phyloP scores from a whole-genome alignment of 2,888 invertebrate genomes.

The Hoplodrina ambigua region DNA sequence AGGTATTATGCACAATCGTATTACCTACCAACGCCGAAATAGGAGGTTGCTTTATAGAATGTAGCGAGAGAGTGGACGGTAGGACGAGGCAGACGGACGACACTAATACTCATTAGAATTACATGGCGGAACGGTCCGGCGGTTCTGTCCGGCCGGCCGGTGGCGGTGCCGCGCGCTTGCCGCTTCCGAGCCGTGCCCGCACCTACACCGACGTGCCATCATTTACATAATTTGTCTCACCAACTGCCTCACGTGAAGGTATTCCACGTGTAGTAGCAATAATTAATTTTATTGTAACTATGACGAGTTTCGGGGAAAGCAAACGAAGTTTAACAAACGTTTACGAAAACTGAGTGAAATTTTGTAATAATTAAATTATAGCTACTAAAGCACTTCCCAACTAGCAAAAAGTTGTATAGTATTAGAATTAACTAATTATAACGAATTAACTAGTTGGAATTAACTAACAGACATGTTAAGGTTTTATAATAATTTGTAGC shows the following conservation, averaged over 20 bases:
- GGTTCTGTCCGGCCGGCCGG: slow-evolving; percentile 37
- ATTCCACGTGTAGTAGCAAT: slow-evolving; percentile 26
- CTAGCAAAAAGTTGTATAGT: too few species aligned
- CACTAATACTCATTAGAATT: slow-evolving; percentile 90
- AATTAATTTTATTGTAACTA: slow-evolving; percentile 28
- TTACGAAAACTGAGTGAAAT: background rate
- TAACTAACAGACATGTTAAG: too few species aligned
- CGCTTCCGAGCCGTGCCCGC: slow-evolving; percentile 39
- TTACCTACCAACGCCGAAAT: slow-evolving; percentile 71
- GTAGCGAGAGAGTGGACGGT: slow-evolving; percentile 70
- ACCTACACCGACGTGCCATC: slow-evolving; percentile 42
- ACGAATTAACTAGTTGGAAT: too few species aligned
- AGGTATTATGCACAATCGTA: slow-evolving; percentile 72
- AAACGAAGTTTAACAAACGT: too few species aligned
- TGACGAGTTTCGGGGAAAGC: slow-evolving; percentile 1
- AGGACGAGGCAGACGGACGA: slow-evolving; percentile 77
- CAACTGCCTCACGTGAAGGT: slow-evolving; percentile 30
- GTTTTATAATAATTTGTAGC: too few species aligned
- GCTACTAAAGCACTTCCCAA: too few species aligned
- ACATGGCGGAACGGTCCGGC: slow-evolving; percentile 84
- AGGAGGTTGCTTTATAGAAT: slow-evolving; percentile 71
- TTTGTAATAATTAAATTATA: slow-evolving; percentile 4
- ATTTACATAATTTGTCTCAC: slow-evolving; percentile 57
- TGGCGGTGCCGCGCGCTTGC: slow-evolving; percentile 31
- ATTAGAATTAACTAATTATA: too few species aligned